Percentiles rank a stretch among this genome's conserved stretches.
Evolutionary conservation across 1,140 invertebrate genomes (phyloP).

Genomic region (Drosophila rufa): DNA sequence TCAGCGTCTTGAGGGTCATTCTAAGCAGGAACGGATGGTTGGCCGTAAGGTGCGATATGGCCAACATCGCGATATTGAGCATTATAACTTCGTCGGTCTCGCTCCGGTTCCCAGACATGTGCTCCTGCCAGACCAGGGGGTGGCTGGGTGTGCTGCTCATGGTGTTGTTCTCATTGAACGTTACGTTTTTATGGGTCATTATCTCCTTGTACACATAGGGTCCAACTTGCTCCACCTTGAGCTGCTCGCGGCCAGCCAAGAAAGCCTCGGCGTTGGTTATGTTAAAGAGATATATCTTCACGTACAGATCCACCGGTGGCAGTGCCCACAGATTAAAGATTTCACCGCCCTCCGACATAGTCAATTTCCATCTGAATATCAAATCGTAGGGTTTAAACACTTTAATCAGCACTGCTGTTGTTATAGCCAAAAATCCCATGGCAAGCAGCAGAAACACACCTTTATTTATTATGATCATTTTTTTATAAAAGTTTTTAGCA

Average conservation of each 20-base stretch:
- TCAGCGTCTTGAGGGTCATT: constrained; percentile 89
- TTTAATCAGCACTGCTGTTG: constrained; percentile 87
- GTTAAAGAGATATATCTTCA: constrained; percentile 95
- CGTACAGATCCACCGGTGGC: constrained; percentile 93
- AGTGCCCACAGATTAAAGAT: constrained; percentile 94
- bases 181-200: constrained; percentile 89
- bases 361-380: constrained; percentile 91
- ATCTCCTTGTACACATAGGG: constrained; percentile 95
- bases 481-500: not conserved
- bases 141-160: constrained; percentile 89
- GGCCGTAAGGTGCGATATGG: constrained; percentile 90
- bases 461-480: constrained; percentile 62
- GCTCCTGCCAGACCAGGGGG: constrained; percentile 89
- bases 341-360: constrained; percentile 90
- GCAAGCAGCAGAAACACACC: constrained; percentile 89
- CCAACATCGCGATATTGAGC: constrained; percentile 95
- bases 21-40: constrained; percentile 88
- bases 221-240: constrained; percentile 92
- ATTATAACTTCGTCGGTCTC: constrained; percentile 92
- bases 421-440: constrained; percentile 88
- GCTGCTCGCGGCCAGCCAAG: constrained; percentile 89
- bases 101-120: constrained; percentile 89
- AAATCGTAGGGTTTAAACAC: constrained; percentile 89
- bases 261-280: constrained; percentile 94
- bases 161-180: constrained; percentile 91